Conservation (phyloP, 2,113 vertebrate species). For the Chloroceryle aenea region DNA sequence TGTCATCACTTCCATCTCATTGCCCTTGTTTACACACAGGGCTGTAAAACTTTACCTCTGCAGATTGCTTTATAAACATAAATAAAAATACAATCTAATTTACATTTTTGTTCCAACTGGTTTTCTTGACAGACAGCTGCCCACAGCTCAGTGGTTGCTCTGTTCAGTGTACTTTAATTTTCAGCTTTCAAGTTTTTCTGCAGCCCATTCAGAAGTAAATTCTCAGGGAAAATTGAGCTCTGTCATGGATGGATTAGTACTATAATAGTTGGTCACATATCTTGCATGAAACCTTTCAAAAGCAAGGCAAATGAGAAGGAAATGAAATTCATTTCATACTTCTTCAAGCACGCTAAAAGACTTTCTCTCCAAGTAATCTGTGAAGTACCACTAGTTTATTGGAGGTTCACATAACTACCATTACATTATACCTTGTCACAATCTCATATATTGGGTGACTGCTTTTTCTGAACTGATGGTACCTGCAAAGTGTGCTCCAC, state of each 20-base stretch:
- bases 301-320: conserved; percentile 93
- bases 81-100: conserved; percentile 82
- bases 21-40: conserved; percentile 73
- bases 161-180: conserved; percentile 87
- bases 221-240: conserved; percentile 98
- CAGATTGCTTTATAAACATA: conserved; percentile 72
- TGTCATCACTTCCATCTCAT: conserved; percentile 49
- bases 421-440: conserved; percentile 88
- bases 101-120: conserved; percentile 79
- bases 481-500: conserved; percentile 71
- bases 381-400: conserved; percentile 87
- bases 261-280: conserved; percentile 98
- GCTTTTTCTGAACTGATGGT: conserved; percentile 80
- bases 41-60: conserved; percentile 74
- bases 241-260: conserved; percentile 99
- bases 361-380: conserved; percentile 88
- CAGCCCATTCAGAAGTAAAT: conserved; percentile 90
- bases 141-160: conserved; percentile 80
- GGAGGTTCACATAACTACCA: conserved; percentile 85
- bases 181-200: conserved; percentile 85
- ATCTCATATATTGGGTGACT: conserved; percentile 84
- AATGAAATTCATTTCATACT: conserved; percentile 99
- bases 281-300: conserved; percentile 94
- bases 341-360: conserved; percentile 93
- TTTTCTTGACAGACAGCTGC: conserved; percentile 84